Base-by-base conservation (phyloP, 2,797 vertebrate species). In the Tadarida brasiliensis region DNA sequence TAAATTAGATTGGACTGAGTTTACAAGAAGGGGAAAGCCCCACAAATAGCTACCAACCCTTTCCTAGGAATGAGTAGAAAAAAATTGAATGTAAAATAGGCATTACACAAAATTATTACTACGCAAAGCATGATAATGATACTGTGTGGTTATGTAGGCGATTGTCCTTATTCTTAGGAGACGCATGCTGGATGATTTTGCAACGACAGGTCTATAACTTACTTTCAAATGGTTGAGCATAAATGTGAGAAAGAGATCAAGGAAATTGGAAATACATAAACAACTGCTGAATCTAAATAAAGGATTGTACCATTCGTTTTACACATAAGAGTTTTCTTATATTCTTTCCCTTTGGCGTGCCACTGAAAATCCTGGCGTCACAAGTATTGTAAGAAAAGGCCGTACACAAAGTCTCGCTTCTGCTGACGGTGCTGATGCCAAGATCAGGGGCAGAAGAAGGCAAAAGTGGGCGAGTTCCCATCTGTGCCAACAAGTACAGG, bases 401-500 rank as follows among this genome's bases (percentile, higher is more conserved):
- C 99, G 0, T 99, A 99, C 98, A 99, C 99, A 56, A 99, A 99
- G 97, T 99, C 99, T 74, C 99, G 99, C 39, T 99, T 99, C 99
- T 99, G 99, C 98, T 98, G 77, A 99, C 99, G 95, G 99, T 99
- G 44, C 99, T 94, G 99, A 99, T 98, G 98, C 99, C 30, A 99
- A 99, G 96, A 99, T 99, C 93, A 99, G 98, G 99, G 99, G 11
- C 98, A 99, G 82, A 99, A 99, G 98, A 99, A 99, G 97, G 99
- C 99, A 1, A 99, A 99, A 97, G 99, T 99, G 71, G 99, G 99
- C 80, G 99, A 99, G 98, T 99, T 99, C 95, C 99, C 91, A 99
- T 99, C 98, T 99, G 99, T 67, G 99, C 99, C 81, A 99, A 99
- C 98, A 99, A 99, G 98, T 99, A 99, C 98, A 99, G 99, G 99